Base-by-base conservation (phyloP, 2,797 vertebrate genomes). In the Argya squamiceps region DNA sequence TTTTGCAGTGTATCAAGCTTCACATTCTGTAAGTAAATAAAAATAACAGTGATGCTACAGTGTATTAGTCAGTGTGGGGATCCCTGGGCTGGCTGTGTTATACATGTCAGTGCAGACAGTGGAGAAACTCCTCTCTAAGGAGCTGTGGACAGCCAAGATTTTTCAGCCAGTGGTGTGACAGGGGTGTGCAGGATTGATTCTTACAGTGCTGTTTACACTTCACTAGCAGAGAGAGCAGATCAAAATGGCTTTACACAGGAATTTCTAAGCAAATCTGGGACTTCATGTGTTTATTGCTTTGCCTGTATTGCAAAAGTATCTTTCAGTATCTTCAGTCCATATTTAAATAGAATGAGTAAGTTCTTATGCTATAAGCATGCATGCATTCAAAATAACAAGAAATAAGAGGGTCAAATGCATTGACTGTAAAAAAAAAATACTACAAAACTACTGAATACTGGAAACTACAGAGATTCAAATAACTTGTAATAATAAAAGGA, bases 151-250 rank as follows among this genome's bases (percentile, higher is more conserved):
- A 75, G 10, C 60, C 64, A 58, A 53, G 60, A 71, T 83, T 93
- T n/a, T 77, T 80, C 71, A 91, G 68, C 43, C 86, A 68, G 49
- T 1, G 4, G 55, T 87, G 80, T 92, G 93, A 89, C 84, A 46
- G 32, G 16, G 18, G 17, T 94, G 63, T 90, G 86, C 70, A 95
- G 49, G 63, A 96, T 91, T 64, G 90, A 95, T 94, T 96, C 92
- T 79, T 70, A 77, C 67, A 87, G 70, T 49, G 32, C 43, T 73
- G 37, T 92, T 90, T 87, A 88, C 36, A 84, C 15, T 79, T 70
- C 64, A 30, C 14, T 49, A n/a, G 67, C 14, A 79, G 30, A 86
- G 15, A 84, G 53, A 76, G 52, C 26, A 74, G 77, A 84, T 26
- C 12, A 52, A 60, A 93, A 69, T 44, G 26, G 12, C 68, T 95